These are phyloP conservation scores for Periparus ater DNA, from an alignment of 2,797 vertebrate species.

Conservation along the genomic window DNA sequence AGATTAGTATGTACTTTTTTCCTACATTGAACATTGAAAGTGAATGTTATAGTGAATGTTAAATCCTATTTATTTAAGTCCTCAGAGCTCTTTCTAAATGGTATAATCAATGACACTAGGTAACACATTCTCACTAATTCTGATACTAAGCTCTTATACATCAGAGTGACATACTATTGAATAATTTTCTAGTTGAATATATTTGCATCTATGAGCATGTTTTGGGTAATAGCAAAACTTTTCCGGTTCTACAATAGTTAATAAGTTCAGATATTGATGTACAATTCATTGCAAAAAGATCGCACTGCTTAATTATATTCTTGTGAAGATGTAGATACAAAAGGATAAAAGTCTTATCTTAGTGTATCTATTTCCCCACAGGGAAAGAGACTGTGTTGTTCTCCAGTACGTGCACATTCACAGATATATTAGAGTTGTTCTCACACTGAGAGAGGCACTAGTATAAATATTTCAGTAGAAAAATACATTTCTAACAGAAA, in stretches of 20 bases:
- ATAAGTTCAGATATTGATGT: not conserved
- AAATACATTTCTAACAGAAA: not conserved
- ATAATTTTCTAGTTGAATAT: not conserved
- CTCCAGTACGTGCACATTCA: not conserved
- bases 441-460: not conserved
- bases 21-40: not conserved
- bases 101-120: not conserved
- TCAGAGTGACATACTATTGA: not conserved
- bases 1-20: not conserved
- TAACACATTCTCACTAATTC: not conserved
- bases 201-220: not conserved
- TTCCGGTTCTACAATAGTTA: not conserved
- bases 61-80: not conserved
- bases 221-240: not conserved
- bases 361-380: not conserved
- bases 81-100: not conserved
- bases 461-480: constrained; percentile 9
- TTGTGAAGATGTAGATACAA: not conserved
- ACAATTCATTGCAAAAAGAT: not conserved
- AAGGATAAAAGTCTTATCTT: not conserved
- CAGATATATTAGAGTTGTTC: not conserved
- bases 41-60: not conserved
- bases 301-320: not conserved
- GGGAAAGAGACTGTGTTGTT: not conserved
- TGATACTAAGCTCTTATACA: not conserved